Evolutionary conservation across 2,113 vertebrate species (phyloP).

Genomic region (Romanogobio albipinnatus): DNA sequence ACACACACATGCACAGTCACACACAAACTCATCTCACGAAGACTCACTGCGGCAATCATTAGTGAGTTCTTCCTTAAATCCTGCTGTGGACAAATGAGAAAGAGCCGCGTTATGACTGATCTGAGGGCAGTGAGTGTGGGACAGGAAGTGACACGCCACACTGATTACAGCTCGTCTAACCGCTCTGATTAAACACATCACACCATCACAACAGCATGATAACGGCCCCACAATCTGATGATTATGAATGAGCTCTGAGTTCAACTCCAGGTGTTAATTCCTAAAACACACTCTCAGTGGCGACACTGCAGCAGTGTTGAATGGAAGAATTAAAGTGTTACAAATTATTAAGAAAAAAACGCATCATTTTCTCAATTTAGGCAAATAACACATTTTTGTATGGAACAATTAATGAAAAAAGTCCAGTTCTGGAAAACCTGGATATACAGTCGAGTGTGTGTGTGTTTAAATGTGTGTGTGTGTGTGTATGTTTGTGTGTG

Average conservation of each 20-base stretch:
- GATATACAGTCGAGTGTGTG: too few relatives aligned
- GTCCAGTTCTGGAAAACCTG: too few relatives aligned
- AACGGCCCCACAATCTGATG: neutral
- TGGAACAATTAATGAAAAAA: too few relatives aligned
- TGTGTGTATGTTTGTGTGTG: too few relatives aligned
- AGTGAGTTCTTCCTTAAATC: constrained; percentile 58
- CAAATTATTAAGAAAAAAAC: too few relatives aligned
- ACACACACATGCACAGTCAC: constrained; percentile 46
- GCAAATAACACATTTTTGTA: too few relatives aligned
- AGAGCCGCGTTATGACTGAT: constrained; percentile 37
- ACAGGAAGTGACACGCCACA: neutral
- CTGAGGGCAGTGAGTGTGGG: neutral
- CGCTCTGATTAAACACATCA: neutral
- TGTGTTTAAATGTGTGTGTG: too few relatives aligned
- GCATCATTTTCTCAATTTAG: too few relatives aligned
- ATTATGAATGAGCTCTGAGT: too few relatives aligned
- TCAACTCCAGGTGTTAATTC: too few relatives aligned
- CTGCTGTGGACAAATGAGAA: constrained; percentile 55
- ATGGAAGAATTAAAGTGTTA: neutral
- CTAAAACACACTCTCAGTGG: too few relatives aligned
- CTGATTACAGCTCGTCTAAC: neutral
- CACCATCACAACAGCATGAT: neutral
- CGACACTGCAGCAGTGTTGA: neutral
- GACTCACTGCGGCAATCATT: constrained; percentile 57
- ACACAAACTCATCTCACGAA: constrained; percentile 34